Base-by-base conservation (phyloP, 2,797 vertebrate species). In the Mastacembelus armatus region DNA sequence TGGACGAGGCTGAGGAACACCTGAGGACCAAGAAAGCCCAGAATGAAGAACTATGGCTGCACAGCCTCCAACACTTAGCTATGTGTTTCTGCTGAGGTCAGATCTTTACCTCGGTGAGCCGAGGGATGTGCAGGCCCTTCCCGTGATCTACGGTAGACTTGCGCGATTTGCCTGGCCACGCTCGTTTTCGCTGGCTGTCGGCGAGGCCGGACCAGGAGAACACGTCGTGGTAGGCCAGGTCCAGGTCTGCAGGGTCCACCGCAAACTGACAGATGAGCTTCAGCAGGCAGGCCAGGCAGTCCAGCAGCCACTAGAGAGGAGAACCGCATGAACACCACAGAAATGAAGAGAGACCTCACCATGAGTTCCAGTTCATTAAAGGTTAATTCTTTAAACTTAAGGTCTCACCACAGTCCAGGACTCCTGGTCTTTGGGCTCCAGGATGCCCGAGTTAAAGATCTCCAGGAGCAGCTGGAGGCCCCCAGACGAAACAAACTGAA, bases 241-340 rank as follows among this genome's bases (percentile, higher is more conserved):
- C 98, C 87, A 99, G 88, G 83, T 99, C 97, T 0, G 96, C 95
- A 0, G 98, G 96, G 86, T 99, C 98, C 85, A 99, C 96, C 0
- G 97, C 98, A 83, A 99, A 99, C 92, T 99, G 98, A 89, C 97
- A 98, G 86, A 99, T 98, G 66, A 99, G 89, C 92, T 99, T 99
- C 89, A 99, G 92, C 86, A 99, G 93, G 84, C 98, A 99, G 45
- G 98, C 98, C 60, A 99, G 95, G 84, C 97, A 99, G 93, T 99
- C 98, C 78, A 99, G 93, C 86, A 98, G 94, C 98, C 98, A 99
- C 98, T 99, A 45, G 18, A 60, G 54, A 26, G 22, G 33, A 44
- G 15, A 45, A 2, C 15, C 4, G 16, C 9, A 39, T 18, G 9
- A 39, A 35, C 35, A 15, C 5, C 15, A 38, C 36, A n/a, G 36